Conservation (phyloP, 2,888 invertebrate species). For the Agrochola litura region DNA sequence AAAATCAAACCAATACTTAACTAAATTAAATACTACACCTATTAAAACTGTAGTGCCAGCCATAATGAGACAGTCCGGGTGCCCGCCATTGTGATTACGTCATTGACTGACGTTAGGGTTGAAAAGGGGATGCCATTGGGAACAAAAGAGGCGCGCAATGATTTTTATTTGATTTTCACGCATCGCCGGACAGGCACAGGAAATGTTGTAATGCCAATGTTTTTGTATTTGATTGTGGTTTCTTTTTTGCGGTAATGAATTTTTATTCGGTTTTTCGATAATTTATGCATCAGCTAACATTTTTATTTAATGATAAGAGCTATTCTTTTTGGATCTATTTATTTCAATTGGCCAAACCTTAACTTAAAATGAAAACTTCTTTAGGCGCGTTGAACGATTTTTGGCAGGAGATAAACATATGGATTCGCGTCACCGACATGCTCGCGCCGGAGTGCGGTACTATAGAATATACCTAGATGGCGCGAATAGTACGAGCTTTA, state of each 20-base stretch:
- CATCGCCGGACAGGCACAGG: slow-evolving; percentile 71
- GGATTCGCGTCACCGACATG: too few species aligned
- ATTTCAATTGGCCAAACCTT: too few species aligned
- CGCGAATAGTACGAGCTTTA: too few species aligned
- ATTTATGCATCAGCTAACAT: neutral
- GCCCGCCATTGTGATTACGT: slow-evolving; percentile 72
- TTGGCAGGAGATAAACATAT: too few species aligned
- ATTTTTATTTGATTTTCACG: slow-evolving; percentile 87
- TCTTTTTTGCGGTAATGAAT: neutral
- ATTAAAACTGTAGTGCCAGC: slow-evolving; percentile 24
- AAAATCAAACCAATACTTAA: neutral
- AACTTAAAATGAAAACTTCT: too few species aligned
- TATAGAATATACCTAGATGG: too few species aligned
- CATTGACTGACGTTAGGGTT: slow-evolving; percentile 73
- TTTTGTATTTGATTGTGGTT: slow-evolving; percentile 50
- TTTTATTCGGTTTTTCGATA: neutral
- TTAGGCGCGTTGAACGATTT: too few species aligned
- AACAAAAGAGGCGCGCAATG: slow-evolving; percentile 80
- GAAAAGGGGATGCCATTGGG: slow-evolving; percentile 70
- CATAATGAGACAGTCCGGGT: slow-evolving; percentile 61
- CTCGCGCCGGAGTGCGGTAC: too few species aligned
- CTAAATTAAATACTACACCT: slow-evolving; percentile 20
- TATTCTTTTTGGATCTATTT: too few species aligned
- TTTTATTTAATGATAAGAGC: neutral
- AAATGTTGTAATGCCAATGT: slow-evolving; percentile 60